Base-by-base conservation (phyloP, 2,113 vertebrate genomes). In the Menura novaehollandiae region DNA sequence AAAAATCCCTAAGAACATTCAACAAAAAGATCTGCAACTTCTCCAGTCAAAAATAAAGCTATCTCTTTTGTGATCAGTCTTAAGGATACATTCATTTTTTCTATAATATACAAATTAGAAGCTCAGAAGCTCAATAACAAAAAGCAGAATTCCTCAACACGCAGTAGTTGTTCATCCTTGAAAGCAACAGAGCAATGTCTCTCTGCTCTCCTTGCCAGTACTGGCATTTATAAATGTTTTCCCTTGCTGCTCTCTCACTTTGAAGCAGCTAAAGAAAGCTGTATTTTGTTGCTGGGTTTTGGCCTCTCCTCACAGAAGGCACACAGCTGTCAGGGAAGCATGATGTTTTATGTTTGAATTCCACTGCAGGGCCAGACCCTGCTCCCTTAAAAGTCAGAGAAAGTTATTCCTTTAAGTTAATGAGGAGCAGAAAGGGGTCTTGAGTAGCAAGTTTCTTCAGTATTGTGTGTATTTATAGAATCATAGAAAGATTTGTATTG, bases 311-410 rank as follows among this genome's bases (percentile, higher is more conserved):
- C 83, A 84, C 95, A 97, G 94, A 95, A 96, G 96, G 96, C 89
- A 92, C 68, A 81, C 95, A 97, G 89, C 96, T 97, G 96, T 95
- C 64, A 92, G 80, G 76, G 68, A 92, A 75, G 84, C 47, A 76
- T 1, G 0, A 46, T 51, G 69, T 68, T 95, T 95, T 84, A 78
- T 71, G 80, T 81, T 84, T 67, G 37, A 95, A 95, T 92, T 95
- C 80, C 69, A 64, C 6, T 59, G 55, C 59, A 68, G 12, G 80
- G 60, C 86, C 91, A 97, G 93, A 86, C 73, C 21, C 86, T 52
- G 35, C 56, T 95, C 47, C 73, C 86, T 94, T 84, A 78, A 93
- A 91, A 93, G 60, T 78, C 89, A 91, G 89, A 64, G 80, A 95
- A 95, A 93, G 91, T 84, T 87, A 32, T 93, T 67, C 73, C 86